Conservation (phyloP, 1,140 invertebrate species). For the Nasonia longicornis region DNA sequence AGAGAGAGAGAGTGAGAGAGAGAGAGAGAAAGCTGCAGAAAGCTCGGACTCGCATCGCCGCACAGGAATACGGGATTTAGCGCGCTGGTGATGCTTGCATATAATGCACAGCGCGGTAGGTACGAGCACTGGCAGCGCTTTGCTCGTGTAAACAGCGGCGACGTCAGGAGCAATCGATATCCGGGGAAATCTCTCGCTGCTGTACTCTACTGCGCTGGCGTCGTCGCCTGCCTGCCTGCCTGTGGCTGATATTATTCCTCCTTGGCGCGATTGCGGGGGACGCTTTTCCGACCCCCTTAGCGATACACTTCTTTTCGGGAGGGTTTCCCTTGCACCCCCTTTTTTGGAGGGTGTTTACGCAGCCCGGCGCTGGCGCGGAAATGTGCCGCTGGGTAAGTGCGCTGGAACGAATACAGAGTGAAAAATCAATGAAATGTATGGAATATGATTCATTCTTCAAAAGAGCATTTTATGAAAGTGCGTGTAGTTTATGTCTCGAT, state of each 20-base stretch:
- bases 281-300: neutral
- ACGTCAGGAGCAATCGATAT: conserved; percentile 50
- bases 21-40: neutral
- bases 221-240: conserved; percentile 20
- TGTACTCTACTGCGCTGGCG: neutral
- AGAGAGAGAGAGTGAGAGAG: too few relatives aligned
- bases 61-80: neutral
- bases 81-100: neutral
- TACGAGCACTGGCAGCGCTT: conserved; percentile 39
- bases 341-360: too few relatives aligned
- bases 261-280: neutral
- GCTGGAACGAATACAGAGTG: too few relatives aligned
- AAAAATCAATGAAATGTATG: too few relatives aligned
- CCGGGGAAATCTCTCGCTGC: conserved; percentile 31
- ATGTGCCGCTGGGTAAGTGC: too few relatives aligned
- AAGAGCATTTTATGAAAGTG: too few relatives aligned
- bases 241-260: neutral
- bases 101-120: neutral
- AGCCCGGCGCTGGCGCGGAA: too few relatives aligned
- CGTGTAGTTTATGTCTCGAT: too few relatives aligned
- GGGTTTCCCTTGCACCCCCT: too few relatives aligned
- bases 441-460: too few relatives aligned
- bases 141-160: conserved; percentile 13
- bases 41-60: neutral
- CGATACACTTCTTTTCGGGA: too few relatives aligned